Evolutionary conservation across 1,140 invertebrate genomes (phyloP), one percentile per base, ranked within the genome.

Genomic region (Melipona quadrifasciata): DNA sequence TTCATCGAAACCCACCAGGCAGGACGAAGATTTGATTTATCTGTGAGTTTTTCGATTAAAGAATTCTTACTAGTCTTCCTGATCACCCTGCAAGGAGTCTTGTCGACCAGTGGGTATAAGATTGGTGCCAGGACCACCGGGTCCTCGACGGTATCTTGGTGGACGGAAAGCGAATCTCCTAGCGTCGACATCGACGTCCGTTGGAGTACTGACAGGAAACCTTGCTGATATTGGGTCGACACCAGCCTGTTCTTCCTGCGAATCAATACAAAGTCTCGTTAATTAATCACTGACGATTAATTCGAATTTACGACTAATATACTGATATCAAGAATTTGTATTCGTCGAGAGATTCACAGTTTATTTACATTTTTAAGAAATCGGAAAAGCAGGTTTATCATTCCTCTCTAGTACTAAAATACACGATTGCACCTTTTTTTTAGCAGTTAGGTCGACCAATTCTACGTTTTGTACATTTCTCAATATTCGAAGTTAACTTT

Each of bases 221-320:
- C 94, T 93, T 76, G 93, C 92, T 67, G 94, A 94, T 84, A 94
- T 94, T 73, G 96, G 96, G 93, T 96, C 95, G 17, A 97, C 96
- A 24, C 97, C 97, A 64, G 95, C 96, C 91, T 97, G 96, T 82
- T 97, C 97, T 84, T 97, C 96, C 96, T 97, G 79, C 47, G 21
- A 19, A 61, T 72, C 14, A 8, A 34, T 12, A 24, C 10, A 1
- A 47, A 77, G 19, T 24, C 14, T 11, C 74, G 2, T 73, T 21
- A 19, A 17, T 0, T 4, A 39, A 39, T 39, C 39, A 39, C 8
- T 47, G 39, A 47, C 8, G 39, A 47, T 47, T 47, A 47, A 47
- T 47, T 47, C 6, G 8, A 47, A 47, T 47, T 47, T 0, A 47
- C 8, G 39, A 10, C 8, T 47, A 47, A 39, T 2, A 47, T 10